These are phyloP conservation scores for Stegophylla sp. DNA, from an alignment of 2,888 invertebrate species.

Conservation along the genomic window DNA sequence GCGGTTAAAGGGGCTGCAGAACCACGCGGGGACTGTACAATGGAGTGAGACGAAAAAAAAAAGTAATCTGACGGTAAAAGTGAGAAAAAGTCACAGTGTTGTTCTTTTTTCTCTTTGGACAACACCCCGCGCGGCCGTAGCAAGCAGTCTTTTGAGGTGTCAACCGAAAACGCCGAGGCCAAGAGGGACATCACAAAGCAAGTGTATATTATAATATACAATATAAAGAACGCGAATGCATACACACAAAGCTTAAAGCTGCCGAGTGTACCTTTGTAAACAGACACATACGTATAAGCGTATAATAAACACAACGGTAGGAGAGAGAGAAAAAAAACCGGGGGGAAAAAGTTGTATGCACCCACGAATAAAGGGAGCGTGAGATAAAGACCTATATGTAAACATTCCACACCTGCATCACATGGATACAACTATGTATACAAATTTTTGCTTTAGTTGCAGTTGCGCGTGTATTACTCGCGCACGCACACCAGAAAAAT, in stretches of 20 bases:
- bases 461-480: neutral
- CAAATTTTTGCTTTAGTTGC: too few species aligned
- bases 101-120: constrained; percentile 16
- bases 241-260: neutral
- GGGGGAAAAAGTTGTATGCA: neutral
- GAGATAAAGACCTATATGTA: neutral
- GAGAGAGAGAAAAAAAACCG: neutral
- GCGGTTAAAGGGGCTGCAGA: too few species aligned
- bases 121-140: too few species aligned
- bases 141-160: constrained; percentile 34
- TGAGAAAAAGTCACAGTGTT: constrained; percentile 25
- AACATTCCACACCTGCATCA: neutral
- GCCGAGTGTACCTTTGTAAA: neutral
- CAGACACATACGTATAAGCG: neutral
- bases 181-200: neutral
- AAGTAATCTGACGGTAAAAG: neutral
- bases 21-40: too few species aligned
- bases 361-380: neutral
- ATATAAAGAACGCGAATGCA: neutral
- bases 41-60: too few species aligned
- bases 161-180: constrained; percentile 7
- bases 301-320: neutral
- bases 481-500: constrained; percentile 43
- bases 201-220: too few species aligned
- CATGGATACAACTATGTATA: neutral